phyloP scores from a whole-genome alignment of 2,797 vertebrate species.

The Coccyzus lansbergi region DNA sequence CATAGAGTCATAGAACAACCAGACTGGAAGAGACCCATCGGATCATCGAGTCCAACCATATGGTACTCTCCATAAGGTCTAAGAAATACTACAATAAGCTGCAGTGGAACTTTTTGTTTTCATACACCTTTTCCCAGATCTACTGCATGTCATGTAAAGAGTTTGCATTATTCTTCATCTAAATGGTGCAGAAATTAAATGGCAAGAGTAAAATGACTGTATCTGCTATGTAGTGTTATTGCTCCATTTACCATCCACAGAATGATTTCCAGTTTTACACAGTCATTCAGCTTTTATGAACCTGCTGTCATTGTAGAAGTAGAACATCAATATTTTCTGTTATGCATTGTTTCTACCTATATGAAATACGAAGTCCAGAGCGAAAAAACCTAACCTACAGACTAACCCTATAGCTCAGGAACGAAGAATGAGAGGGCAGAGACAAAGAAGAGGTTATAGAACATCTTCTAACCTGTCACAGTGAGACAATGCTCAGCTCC shows the following conservation, averaged over 20 bases:
- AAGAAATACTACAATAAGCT: neutral
- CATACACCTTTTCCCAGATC: neutral
- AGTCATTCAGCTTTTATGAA: neutral
- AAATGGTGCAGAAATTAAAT: neutral
- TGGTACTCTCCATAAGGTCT: neutral
- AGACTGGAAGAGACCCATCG: too few species aligned
- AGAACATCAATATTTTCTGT: neutral
- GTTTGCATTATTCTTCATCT: neutral
- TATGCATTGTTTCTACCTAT: neutral
- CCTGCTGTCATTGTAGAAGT: neutral
- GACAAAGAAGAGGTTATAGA: too few species aligned
- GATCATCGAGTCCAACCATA: too few species aligned
- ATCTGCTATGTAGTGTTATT: neutral
- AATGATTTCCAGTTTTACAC: slow-evolving; percentile 13
- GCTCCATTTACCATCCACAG: neutral
- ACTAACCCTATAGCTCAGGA: too few species aligned
- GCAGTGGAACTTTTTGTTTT: neutral
- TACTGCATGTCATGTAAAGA: neutral
- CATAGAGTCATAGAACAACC: too few species aligned
- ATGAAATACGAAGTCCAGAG: neutral
- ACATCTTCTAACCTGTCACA: too few species aligned
- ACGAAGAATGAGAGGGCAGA: too few species aligned
- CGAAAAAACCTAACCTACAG: too few species aligned
- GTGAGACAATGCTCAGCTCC: too few species aligned
- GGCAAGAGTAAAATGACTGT: neutral